Evolutionary conservation across 2,113 vertebrate genomes (phyloP).

Genomic region (Anguilla japonica): DNA sequence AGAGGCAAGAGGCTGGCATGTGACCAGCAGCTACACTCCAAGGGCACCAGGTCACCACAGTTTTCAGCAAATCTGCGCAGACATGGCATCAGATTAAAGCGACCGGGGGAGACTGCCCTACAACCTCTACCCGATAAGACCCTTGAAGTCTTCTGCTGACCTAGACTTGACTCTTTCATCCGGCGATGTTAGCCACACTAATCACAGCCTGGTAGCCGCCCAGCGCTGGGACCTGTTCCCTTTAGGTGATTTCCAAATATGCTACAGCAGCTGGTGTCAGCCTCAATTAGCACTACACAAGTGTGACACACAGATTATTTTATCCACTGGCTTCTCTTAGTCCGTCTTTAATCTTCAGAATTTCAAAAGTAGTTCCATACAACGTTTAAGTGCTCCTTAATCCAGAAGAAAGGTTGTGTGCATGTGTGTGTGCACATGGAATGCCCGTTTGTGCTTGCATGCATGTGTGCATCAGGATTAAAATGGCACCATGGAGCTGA

Average conservation of each 20-base stretch:
- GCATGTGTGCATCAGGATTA: conserved; percentile 42
- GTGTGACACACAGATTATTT: conserved; percentile 43
- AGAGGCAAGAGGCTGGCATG: conserved; percentile 74
- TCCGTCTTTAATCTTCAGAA: not conserved
- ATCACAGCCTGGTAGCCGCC: conserved; percentile 80
- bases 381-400: not conserved
- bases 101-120: conserved; percentile 71
- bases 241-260: conserved; percentile 53
- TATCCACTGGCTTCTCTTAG: not conserved
- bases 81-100: conserved; percentile 80
- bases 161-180: conserved; percentile 82
- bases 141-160: conserved; percentile 87
- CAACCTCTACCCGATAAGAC: conserved; percentile 89
- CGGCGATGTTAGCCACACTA: conserved; percentile 87
- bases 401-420: not conserved
- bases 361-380: not conserved
- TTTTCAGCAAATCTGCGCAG: conserved; percentile 86
- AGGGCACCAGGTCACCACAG: conserved; percentile 79
- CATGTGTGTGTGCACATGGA: not conserved
- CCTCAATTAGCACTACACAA: conserved; percentile 57
- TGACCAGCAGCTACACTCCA: conserved; percentile 77
- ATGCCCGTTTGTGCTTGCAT: not conserved
- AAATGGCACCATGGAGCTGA: conserved; percentile 49
- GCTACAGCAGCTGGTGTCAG: conserved; percentile 59
- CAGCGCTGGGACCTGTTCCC: conserved; percentile 72